Conservation (phyloP, 2,888 invertebrate species). For the Ichneumoninae sp. region DNA sequence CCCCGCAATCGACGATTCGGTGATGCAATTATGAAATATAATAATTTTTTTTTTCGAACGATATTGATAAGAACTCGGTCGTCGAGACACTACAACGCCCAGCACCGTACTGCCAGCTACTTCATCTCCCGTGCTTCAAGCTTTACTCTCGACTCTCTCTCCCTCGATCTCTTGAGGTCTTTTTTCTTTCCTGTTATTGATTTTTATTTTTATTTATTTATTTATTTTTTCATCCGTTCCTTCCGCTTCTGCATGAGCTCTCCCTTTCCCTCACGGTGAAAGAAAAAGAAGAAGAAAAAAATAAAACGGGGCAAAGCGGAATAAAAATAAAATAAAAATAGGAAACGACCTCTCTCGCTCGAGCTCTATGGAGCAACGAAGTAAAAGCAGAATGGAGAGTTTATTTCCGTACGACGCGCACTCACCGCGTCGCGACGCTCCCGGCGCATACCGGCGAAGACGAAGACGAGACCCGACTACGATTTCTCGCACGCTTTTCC, state of each 20-base stretch:
- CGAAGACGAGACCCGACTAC: slow-evolving; percentile 26
- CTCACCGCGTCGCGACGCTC: slow-evolving; percentile 53
- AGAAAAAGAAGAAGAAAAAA: slow-evolving; percentile 14
- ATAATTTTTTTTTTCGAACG: not conserved
- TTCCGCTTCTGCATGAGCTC: slow-evolving; percentile 17
- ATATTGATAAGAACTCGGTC: not conserved
- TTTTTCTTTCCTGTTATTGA: slow-evolving; percentile 30
- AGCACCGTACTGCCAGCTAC: slow-evolving; percentile 23
- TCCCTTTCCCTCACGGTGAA: slow-evolving; percentile 21
- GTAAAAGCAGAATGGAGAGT: slow-evolving; percentile 53
- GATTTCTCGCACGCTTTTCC: slow-evolving; percentile 22
- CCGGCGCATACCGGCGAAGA: slow-evolving; percentile 51
- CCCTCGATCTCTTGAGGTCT: slow-evolving; percentile 45
- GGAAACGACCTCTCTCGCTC: slow-evolving; percentile 3
- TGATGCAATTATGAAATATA: not conserved
- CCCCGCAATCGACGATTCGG: not conserved
- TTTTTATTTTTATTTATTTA: slow-evolving; percentile 6
- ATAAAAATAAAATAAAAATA: slow-evolving; percentile 5
- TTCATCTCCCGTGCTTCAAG: slow-evolving; percentile 41
- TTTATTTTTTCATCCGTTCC: slow-evolving; percentile 7
- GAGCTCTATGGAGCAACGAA: slow-evolving; percentile 35
- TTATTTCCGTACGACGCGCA: slow-evolving; percentile 64
- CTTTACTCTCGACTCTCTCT: slow-evolving; percentile 49
- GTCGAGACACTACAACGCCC: slow-evolving; percentile 12
- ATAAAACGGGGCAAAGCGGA: slow-evolving; percentile 16